Base-by-base conservation (phyloP, 2,888 invertebrate genomes). In the Pollenia labialis region DNA sequence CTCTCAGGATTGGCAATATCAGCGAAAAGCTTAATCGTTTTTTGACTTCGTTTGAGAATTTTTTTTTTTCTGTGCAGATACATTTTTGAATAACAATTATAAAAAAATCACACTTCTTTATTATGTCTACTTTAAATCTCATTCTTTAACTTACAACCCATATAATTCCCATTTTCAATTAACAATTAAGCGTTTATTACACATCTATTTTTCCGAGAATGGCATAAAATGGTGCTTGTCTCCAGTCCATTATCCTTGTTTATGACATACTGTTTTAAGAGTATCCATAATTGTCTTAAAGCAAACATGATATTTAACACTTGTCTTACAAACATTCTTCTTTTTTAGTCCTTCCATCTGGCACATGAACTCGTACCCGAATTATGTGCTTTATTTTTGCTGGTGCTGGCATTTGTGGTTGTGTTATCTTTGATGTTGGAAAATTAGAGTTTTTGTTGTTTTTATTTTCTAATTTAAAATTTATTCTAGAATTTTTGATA, bases 351-450 rank as follows among this genome's bases (percentile, higher is more conserved):
- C 44, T 42, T 32, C 56, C 64, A 18, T 18, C 46, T 64, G 60
- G 62, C 48, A 18, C 32, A 32, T 10, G 42, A 14, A 9, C 16
- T 75, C 8, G 6, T 62, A 16, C 40, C 32, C 32, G 32, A 32
- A 32, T 32, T 32, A 32, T 32, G 32, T 32, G 32, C 6, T 62
- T 12, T 60, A n/a, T 40, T 2, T 46, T 32, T 62, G 48, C 58
- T 48, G 74, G 50, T 60, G 12, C 40, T 75, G 62, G 48, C 32
- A 50, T 62, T 64, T 64, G 76, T 58, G 18, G 54, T 64, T 66
- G 40, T 77, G 56, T 32, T 66, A 56, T 66, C 48, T 48, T 66
- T 62, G 18, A 62, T 71, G 80, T 54, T n/a, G 18, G n/a, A 62
- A 77, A 71, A 64, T 71, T 56, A n/a, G 23, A 32, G 50, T 54